Evolutionary conservation across 2,888 invertebrate species (phyloP), one percentile per base, ranked within the genome.

Genomic region (Diarsia mendica): DNA sequence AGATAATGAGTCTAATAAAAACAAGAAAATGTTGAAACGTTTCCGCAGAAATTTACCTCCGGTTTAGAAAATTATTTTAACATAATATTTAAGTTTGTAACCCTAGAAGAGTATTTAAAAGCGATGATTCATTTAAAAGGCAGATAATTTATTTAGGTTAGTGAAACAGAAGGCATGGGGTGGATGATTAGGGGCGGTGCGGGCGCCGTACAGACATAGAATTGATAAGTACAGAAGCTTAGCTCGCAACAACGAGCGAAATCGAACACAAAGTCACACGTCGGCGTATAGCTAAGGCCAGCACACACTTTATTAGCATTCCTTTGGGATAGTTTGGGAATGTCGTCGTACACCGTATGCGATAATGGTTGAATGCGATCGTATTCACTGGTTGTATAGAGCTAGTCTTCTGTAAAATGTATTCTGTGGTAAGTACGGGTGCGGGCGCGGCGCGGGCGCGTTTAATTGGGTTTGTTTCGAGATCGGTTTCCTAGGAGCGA

Each of bases 401-500:
- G 9, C 6, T 0, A 18, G 8, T 8, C 33, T 77, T 65, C 51
- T 71, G 58, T 39, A 33, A 3, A 10, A 51, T 65, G 4, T 60
- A 20, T 51, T 51, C 18, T 10, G 15, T 51, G 13, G 23, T 53
- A n/a, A 13, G 75, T 73, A 82, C 75, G 76, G 82, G 67, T 69
- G 58, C 67, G 78, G 77, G 80, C 76, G 79, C 87, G 80, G 79
- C 77, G 83, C 77, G 84, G 82, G 84, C 79, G 83, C 87, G 83
- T 90, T 88, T 91, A 92, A 92, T 92, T 91, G 87, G 88, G 88
- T 90, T 90, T 90, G 89, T 90, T 91, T 89, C 87, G 87, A 89
- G 88, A 89, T 90, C 86, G 85, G 88, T 88, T 87, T 87, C 85
- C 83, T 87, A 78, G 67, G 77, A 87, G 78, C 82, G 69, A 82